Conservation (phyloP, 2,888 invertebrate genomes). For the Lissonota sp. region DNA sequence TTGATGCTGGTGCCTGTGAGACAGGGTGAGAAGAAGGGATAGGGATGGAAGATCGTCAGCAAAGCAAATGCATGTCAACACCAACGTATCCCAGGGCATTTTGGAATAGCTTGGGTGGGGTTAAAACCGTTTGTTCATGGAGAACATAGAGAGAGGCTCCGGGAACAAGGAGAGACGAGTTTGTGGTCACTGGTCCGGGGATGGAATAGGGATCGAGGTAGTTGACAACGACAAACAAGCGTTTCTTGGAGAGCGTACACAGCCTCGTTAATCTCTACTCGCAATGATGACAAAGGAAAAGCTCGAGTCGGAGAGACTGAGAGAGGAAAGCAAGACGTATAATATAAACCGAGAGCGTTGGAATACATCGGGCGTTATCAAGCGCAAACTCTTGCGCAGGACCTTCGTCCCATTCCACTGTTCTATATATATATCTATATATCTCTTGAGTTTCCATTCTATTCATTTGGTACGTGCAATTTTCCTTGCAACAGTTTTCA, state of each 20-base stretch:
- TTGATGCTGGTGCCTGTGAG: slow-evolving; percentile 8
- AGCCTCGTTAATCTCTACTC: slow-evolving; percentile 74
- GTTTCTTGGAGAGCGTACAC: slow-evolving; percentile 55
- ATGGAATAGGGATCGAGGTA: neutral
- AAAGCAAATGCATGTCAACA: slow-evolving; percentile 58
- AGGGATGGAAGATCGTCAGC: slow-evolving; percentile 38
- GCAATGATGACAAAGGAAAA: slow-evolving; percentile 70
- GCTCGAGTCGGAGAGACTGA: no score
- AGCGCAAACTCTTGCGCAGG: no score
- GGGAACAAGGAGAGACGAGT: neutral
- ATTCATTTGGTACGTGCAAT: no score
- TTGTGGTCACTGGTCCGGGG: slow-evolving; percentile 13
- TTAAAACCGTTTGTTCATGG: neutral
- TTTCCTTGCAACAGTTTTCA: no score
- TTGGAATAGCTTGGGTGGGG: neutral
- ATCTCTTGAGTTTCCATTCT: no score
- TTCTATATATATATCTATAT: no score
- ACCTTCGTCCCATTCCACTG: no score
- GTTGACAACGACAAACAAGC: slow-evolving; percentile 64
- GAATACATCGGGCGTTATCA: no score
- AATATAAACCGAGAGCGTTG: no score
- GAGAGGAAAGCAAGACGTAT: no score
- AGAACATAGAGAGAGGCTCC: neutral
- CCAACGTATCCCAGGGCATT: slow-evolving; percentile 33
- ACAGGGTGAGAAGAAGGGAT: neutral